Evolutionary conservation across 2,888 invertebrate genomes (phyloP), one percentile per base, ranked within the genome.

Genomic region (Perizoma flavofasciatum): DNA sequence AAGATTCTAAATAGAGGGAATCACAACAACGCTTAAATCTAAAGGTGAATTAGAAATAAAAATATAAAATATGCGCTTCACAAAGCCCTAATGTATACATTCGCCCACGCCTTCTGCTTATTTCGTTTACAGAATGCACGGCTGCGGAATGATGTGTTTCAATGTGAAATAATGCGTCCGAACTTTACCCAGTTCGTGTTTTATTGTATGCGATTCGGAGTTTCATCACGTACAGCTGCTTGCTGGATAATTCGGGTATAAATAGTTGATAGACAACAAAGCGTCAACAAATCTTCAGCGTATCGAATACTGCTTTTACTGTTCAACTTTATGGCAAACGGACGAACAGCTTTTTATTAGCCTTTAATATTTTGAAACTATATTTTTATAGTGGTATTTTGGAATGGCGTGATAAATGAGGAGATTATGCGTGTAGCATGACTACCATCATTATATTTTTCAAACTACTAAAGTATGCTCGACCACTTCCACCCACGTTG

Each of bases 151-250:
- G 82, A 83, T 82, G 81, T 81, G 82, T 86, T 86, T 83, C 78
- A 82, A 79, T 79, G 83, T 85, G 74, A 86, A 85, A 86, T 85
- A 85, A 85, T 83, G 83, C 77, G 81, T 68, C 79, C 79, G 79
- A 81, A 81, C 79, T 81, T 77, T 74, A 79, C 76, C 79, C 82
- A 78, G 83, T 80, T 82, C 79, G 75, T 82, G 81, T 85, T 83
- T 86, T 89, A 85, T 88, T 88, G 85, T 82, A 81, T 75, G 81
- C 81, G 82, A 81, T 83, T 76, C 79, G 62, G 77, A 80, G 76
- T 82, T 86, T 85, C 85, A 85, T 85, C 79, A 77, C 84, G 75
- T 91, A 89, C 81, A 92, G 91, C 78, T 89, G 91, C 72, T 92
- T 92, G 89, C 89, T 78, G 83, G 78, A 85, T 88, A 85, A 86